Base-by-base conservation (phyloP, 2,113 vertebrate species). In the Sinocyclocheilus anshuiensis region DNA sequence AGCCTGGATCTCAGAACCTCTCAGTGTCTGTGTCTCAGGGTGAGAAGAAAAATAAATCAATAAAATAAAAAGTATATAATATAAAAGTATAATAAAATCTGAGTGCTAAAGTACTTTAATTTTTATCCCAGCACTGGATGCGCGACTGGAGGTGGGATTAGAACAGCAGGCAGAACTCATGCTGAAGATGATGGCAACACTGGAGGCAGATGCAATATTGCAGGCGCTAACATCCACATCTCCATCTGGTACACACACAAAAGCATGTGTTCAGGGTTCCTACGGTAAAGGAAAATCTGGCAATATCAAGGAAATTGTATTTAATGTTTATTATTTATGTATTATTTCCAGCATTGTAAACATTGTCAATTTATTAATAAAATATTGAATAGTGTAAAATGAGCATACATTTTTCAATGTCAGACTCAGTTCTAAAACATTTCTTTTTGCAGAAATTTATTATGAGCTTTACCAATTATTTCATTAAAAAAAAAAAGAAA, bases 111-210 rank as follows among this genome's bases (percentile, higher is more conserved):
- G 3, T 33, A 11, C 13, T 7, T 18, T 69, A 4, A 81, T n/a
- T 15, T 57, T 57, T 84, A 24, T 67, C 59, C 0, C 93, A 99
- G 98, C 98, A 48, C 93, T 99, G 91, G 98, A 99, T 89, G 98
- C 98, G 59, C 97, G 98, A 72, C 92, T 99, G 1, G 98, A 99
- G 92, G 97, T 99, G 91, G 98, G 98, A 74, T 94, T 99, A 87
- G 98, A 99, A 89, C 98, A 99, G 87, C 98, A 99, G 91, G 98
- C 98, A 33, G 98, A 99, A 88, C 95, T 99, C 87, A 99, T 99
- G 98, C 93, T 99, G 84, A 99, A 99, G 93, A 99, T 99, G 98
- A 99, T 99, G 98, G 97, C 98, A 39, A 99, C 98, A 0, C 89
- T 99, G 67, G 98, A 99, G 94, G 98, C 98, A 0, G 98, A 99